Evolutionary conservation across 2,797 vertebrate species (phyloP), one percentile per base, ranked within the genome.

Genomic region (Halcyon leucocephala): DNA sequence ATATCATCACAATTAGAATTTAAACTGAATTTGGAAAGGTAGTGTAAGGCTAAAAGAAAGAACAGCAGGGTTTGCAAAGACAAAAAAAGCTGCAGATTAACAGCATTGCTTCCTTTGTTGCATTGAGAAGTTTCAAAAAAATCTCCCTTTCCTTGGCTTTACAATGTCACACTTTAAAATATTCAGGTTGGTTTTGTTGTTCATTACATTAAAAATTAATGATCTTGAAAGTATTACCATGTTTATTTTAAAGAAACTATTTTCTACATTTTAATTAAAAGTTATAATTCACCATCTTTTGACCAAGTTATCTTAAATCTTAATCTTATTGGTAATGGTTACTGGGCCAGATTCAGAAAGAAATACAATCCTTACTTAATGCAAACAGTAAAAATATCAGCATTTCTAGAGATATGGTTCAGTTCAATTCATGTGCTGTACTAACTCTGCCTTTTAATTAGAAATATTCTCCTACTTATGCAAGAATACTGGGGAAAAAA

Each of bases 191-290:
- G 71, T 95, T 90, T 97, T 95, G 93, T 95, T 97, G 89, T 97
- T 97, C 10, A 2, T 78, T 61, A 73, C 86, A 96, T 97, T 86
- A 97, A 98, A 97, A 97, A 93, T 96, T 97, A 98, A 98, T 96
- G 96, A 89, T 95, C 78, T 77, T 42, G 83, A 62, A 96, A 95
- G 87, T 95, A 97, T 97, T 97, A 95, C 92, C 76, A 35, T 97
- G 95, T 97, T 98, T 98, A 95, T 98, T 97, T 97, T 97, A 97
- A 98, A 97, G 94, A 96, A 97, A 96, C 94, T 91, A 86, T 97
- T 98, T 97, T 95, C 96, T 96, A 73, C 13, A 15, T 96, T 97
- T 98, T 98, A 98, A 98, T 98, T 98, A 98, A 98, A 98, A 98
- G 97, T 97, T 97, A 94, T 97, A 98, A 98, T 97, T 98, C 98